phyloP scores from a whole-genome alignment of 1,140 invertebrate genomes.

The Phenacoccus solenopsis region DNA sequence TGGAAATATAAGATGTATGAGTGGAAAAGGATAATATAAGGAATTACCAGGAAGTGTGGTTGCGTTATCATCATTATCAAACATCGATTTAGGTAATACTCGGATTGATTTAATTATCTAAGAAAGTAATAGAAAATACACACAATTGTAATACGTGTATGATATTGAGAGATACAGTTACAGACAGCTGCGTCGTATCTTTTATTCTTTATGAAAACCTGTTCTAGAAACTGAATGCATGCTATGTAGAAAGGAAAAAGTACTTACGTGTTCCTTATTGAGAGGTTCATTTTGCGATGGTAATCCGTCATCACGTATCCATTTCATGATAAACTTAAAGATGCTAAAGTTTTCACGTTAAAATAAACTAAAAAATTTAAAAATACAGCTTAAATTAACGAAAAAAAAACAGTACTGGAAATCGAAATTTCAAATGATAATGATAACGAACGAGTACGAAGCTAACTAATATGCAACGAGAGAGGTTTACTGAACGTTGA shows the following conservation, averaged over 20 bases:
- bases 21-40: too few species aligned
- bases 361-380: not conserved
- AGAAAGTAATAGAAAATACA: not conserved
- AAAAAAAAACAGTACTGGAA: not conserved
- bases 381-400: not conserved
- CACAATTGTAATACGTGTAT: not conserved
- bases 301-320: not conserved
- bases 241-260: not conserved
- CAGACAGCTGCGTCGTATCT: not conserved
- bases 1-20: too few species aligned
- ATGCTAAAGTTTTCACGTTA: not conserved
- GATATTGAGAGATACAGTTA: not conserved
- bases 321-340: slow-evolving; percentile 4
- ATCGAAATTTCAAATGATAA: not conserved
- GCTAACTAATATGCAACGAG: not conserved
- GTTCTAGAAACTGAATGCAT: slow-evolving; percentile 3
- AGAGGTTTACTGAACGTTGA: slow-evolving; percentile 6
- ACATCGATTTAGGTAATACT: not conserved
- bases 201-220: not conserved
- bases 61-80: not conserved
- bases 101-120: not conserved
- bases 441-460: not conserved
- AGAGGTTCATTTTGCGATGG: not conserved
- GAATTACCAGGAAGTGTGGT: not conserved
- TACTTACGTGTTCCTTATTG: slow-evolving; percentile 10